phyloP scores from a whole-genome alignment of 2,113 vertebrate species.

The Sclerurus mexicanus region DNA sequence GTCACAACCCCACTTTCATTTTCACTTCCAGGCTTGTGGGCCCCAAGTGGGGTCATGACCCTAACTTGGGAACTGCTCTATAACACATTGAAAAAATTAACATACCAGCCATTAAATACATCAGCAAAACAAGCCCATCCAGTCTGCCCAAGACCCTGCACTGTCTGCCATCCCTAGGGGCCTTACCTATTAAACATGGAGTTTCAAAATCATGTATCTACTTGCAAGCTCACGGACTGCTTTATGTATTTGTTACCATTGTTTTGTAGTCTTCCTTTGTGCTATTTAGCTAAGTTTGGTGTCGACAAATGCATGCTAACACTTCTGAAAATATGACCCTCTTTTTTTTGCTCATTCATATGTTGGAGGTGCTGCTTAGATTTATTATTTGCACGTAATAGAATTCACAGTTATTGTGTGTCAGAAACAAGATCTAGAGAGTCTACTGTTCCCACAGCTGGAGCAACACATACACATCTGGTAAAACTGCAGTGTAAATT shows the following conservation, averaged over 20 bases:
- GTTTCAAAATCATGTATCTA: not conserved
- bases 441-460: slow-evolving; percentile 46
- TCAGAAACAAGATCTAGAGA: slow-evolving; percentile 50
- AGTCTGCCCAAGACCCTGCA: not conserved
- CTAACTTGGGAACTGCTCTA: slow-evolving; percentile 12
- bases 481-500: slow-evolving; percentile 14
- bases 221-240: not conserved
- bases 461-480: slow-evolving; percentile 19
- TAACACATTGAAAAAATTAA: slow-evolving; percentile 65
- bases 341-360: slow-evolving; percentile 8
- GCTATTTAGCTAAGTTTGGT: not conserved
- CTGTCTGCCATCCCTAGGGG: not conserved
- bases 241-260: not conserved
- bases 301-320: slow-evolving; percentile 54
- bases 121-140: slow-evolving; percentile 40
- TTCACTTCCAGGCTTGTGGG: slow-evolving; percentile 60
- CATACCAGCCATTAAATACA: slow-evolving; percentile 52
- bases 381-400: slow-evolving; percentile 49
- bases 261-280: not conserved
- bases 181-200: not conserved
- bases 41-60: slow-evolving; percentile 60
- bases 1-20: slow-evolving; percentile 67
- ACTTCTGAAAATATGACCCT: slow-evolving; percentile 25
- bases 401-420: slow-evolving; percentile 26
- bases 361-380: slow-evolving; percentile 49